phyloP scores from a whole-genome alignment of 2,113 vertebrate species.

The Platichthys flesus region DNA sequence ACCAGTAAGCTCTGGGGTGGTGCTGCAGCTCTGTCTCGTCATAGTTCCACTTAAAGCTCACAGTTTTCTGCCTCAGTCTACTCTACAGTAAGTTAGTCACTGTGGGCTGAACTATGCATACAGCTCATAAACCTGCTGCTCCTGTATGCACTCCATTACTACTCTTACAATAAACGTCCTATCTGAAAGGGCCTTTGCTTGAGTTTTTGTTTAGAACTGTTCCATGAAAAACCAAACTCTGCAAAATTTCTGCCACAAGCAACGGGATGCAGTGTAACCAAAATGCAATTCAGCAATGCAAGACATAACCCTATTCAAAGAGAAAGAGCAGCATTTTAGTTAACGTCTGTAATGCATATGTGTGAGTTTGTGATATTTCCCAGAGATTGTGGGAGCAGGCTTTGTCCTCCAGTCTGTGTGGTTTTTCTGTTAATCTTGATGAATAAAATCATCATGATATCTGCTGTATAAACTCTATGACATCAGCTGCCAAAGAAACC shows the following conservation, averaged over 20 bases:
- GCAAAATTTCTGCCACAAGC: no score
- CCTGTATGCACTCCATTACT: background rate
- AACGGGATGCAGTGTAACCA: no score
- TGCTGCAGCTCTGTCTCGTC: conserved; percentile 30
- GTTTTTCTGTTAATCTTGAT: conserved; percentile 3
- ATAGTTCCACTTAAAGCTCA: conserved; percentile 12
- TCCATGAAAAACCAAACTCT: no score
- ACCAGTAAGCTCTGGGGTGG: conserved; percentile 53
- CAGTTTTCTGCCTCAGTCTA: conserved; percentile 12
- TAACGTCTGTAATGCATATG: background rate
- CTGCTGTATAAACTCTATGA: conserved; percentile 20
- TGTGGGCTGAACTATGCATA: background rate
- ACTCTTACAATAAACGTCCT: background rate
- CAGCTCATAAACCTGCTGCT: conserved; percentile 4
- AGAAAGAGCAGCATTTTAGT: no score
- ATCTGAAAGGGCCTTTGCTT: no score
- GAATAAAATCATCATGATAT: conserved; percentile 21
- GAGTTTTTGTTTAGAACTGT: no score
- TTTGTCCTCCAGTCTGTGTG: background rate
- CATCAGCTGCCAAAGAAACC: conserved; percentile 28
- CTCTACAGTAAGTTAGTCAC: background rate
- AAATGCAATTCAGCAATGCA: no score
- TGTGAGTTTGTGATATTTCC: background rate
- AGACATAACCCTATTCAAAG: no score
- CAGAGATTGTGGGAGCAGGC: background rate